Evolutionary conservation across 2,113 vertebrate species (phyloP).

Genomic region (Microcebus jonahi): DNA sequence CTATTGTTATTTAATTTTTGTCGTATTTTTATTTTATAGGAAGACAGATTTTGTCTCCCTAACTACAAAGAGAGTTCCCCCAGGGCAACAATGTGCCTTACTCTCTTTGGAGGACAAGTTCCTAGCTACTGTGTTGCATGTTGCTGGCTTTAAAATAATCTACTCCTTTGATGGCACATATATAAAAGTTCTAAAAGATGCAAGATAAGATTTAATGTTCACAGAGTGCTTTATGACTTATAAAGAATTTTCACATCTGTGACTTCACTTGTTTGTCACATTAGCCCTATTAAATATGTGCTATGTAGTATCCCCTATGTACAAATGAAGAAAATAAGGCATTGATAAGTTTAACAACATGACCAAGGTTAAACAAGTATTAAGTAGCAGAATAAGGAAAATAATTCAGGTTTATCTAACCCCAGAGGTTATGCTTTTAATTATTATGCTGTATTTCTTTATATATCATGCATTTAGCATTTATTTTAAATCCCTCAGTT

Average conservation of each 20-base stretch:
- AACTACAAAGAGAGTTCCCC: not conserved
- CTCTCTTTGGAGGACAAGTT: not conserved
- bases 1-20: not conserved
- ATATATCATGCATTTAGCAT: not conserved
- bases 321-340: not conserved
- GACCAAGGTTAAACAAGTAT: not conserved
- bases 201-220: not conserved
- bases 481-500: not conserved
- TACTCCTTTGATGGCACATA: not conserved
- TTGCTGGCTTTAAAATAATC: constrained; percentile 3
- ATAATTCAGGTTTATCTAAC: not conserved
- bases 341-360: not conserved
- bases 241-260: not conserved
- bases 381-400: not conserved
- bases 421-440: not conserved
- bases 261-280: not conserved
- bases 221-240: not conserved
- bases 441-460: not conserved
- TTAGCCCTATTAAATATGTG: not conserved
- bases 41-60: not conserved
- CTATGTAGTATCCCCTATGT: not conserved
- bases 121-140: not conserved
- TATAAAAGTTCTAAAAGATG: constrained; percentile 35
- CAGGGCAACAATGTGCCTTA: not conserved
- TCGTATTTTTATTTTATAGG: not conserved